Conservation (phyloP, 2,113 vertebrate genomes). For the Menura novaehollandiae region DNA sequence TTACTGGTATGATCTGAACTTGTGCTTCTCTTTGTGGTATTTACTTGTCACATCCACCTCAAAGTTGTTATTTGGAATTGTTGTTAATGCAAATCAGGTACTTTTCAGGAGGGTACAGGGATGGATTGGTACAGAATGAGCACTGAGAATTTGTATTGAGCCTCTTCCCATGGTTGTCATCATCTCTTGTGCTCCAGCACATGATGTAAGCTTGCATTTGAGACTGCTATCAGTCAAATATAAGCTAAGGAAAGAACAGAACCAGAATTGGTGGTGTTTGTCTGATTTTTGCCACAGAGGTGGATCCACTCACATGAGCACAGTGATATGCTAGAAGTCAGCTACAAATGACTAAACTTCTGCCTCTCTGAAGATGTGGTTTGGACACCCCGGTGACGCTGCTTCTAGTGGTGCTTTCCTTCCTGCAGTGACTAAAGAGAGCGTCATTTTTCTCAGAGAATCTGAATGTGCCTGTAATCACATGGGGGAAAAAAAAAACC, state of each 20-base stretch:
- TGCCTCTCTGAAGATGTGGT: not conserved
- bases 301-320: conserved; percentile 5
- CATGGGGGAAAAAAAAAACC: not conserved
- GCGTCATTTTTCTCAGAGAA: conserved; percentile 28
- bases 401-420: conserved; percentile 40
- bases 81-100: not conserved
- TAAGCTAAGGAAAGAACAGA: not conserved
- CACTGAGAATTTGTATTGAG: not conserved
- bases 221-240: not conserved
- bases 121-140: not conserved
- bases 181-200: not conserved
- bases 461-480: conserved; percentile 23
- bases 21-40: not conserved
- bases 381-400: conserved; percentile 40
- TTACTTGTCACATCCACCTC: not conserved
- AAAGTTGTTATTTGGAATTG: not conserved
- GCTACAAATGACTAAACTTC: conserved; percentile 31
- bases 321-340: not conserved
- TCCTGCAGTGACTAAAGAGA: conserved; percentile 26
- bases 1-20: not conserved
- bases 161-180: not conserved
- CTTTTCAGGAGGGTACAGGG: not conserved
- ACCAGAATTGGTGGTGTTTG: not conserved
- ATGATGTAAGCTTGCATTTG: not conserved
- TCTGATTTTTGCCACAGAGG: conserved; percentile 7